These are phyloP conservation scores for Spilogale gracilis DNA, from an alignment of 2,113 vertebrate species.

Conservation along the genomic window DNA sequence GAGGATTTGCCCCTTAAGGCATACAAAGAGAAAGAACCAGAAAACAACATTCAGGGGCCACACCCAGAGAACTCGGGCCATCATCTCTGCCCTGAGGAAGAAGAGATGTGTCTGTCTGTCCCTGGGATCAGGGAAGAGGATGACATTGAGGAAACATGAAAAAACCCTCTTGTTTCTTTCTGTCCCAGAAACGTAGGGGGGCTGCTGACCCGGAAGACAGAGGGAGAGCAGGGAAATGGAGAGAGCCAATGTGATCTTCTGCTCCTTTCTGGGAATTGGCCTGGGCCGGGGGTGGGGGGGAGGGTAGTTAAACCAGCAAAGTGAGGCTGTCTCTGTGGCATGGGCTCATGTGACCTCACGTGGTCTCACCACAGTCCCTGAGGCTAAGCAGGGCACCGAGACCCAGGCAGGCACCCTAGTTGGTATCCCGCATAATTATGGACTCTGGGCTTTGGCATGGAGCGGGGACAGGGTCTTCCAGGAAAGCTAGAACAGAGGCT, in stretches of 20 bases:
- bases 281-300: rapidly evolving
- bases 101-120: background rate
- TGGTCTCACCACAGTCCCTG: rapidly evolving
- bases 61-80: rapidly evolving
- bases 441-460: rapidly evolving
- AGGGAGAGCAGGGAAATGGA: rapidly evolving
- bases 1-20: background rate
- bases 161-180: background rate
- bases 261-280: background rate
- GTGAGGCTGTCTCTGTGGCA: rapidly evolving
- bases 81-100: background rate
- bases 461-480: too few relatives aligned
- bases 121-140: background rate
- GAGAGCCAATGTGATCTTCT: too few relatives aligned
- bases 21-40: background rate
- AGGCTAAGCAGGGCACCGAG: rapidly evolving
- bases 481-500: background rate
- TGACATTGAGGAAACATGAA: rapidly evolving
- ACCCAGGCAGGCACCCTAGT: rapidly evolving
- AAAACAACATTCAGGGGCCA: background rate
- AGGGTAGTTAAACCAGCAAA: background rate
- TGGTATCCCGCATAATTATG: rapidly evolving
- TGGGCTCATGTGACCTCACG: rapidly evolving
- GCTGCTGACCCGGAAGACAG: background rate
- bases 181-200: background rate